Base-by-base conservation (phyloP, 2,888 invertebrate species). In the Ctenicera cuprea region DNA sequence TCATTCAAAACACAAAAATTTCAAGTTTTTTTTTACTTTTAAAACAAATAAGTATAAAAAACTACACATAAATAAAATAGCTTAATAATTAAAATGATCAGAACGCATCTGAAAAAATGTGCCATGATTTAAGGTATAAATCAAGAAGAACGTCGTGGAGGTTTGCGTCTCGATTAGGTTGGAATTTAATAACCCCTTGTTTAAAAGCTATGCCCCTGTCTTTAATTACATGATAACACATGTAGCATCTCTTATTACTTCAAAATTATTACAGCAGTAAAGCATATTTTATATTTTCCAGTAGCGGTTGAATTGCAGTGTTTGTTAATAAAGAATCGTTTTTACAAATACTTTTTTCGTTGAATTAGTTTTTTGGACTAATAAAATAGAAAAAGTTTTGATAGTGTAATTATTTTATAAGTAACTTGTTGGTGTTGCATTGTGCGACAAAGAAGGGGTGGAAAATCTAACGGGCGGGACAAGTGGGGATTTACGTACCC, bases 161-260 rank as follows among this genome's bases (percentile, higher is more conserved):
- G 20, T 59, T 59, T 38, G 30, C 59, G 33, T 59, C 20, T 59
- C 30, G 59, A 59, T 59, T 33, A 59, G 33, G 38, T 59, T 41
- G 14, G 59, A 59, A 59, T 59, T 59, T 59, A 59, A 59, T 59
- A 59, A 59, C 59, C 59, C 22, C 14, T 59, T 37, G 38, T 38
- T 38, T 38, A 59, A 59, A 54, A 59, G 33, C 33, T 41, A 41
- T 11, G 59, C 20, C 38, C 59, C 59, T 38, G 59, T 59, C 59
- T 59, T 59, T 59, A 59, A 59, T 59, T 59, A 59, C 20, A 59
- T 20, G 59, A 59, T 59, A 59, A 38, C 59, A 59, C 59, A 38
- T 59, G 33, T 41, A 30, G 33, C 14, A 22, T 59, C 59, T 37
- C 59, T 59, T 38, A 59, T 59, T 59, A 59, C 16, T 59, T 38